Evolutionary conservation across 2,888 invertebrate genomes (phyloP), one percentile per base, ranked within the genome.

Genomic region (Lissonota sp.): DNA sequence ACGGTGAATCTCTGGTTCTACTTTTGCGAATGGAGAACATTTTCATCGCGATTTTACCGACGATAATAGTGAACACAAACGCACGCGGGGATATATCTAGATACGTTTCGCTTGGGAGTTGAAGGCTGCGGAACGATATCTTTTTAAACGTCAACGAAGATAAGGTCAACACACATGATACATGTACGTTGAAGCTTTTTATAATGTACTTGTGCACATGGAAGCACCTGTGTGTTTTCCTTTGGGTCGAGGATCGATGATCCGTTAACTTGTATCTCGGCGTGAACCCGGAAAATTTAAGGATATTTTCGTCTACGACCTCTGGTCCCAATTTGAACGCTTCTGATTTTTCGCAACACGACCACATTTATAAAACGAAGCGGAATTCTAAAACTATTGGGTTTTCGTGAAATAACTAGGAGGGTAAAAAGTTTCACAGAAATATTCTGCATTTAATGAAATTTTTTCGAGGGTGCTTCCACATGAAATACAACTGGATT

Each of bases 171-270:
- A 46, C 39, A 40, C 51, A 49, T n/a, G 49, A 6, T 49, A 8
- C n/a, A 49, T 49, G 7, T 49, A 49, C 12, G 12, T n/a, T 2
- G 16, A 8, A 16, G 14, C 40, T 62, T 69, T 44, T 69, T 44
- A 26, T 70, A 39, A 37, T 70, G 5, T 5, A 39, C 60, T 51
- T 16, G 46, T 70, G 5, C 4, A 39, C 60, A 57, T n/a, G 44
- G 44, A 51, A 57, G 14, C 74, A 81, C 70, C 81, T 74, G 81
- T 70, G 57, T 74, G 69, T 77, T 3, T 26, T 60, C 57, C 60
- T 74, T 42, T 73, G 51, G 75, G 67, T 75, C 75, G 69, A 80
- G 79, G 80, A 75, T 83, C 73, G 66, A 62, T 71, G 79, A 73
- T 75, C 44, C 39, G 51, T 76, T 58, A 51, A 72, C 16, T 10